These are phyloP conservation scores for Lepidonotus clava DNA, from an alignment of 2,888 invertebrate genomes.

Conservation along the genomic window DNA sequence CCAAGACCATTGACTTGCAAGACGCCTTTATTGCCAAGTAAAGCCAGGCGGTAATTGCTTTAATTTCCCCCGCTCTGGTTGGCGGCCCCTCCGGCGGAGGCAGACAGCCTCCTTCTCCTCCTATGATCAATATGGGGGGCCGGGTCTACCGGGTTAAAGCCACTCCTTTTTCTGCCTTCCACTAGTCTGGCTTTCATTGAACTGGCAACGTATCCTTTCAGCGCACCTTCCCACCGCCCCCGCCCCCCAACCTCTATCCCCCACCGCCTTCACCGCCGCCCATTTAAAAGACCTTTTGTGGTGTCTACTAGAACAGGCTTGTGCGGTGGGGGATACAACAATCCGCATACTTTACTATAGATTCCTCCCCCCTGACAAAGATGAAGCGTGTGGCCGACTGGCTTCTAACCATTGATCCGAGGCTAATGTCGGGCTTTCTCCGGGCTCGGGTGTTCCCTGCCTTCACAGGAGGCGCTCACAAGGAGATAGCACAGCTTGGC, in stretches of 20 bases:
- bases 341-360: background rate
- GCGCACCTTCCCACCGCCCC: background rate
- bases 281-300: background rate
- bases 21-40: constrained; percentile 19
- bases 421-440: background rate
- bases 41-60: background rate
- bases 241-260: background rate
- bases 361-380: background rate
- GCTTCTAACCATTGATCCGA: background rate
- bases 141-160: background rate
- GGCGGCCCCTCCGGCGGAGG: background rate
- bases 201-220: background rate
- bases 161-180: background rate
- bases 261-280: background rate
- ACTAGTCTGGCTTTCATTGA: background rate
- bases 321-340: background rate
- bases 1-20: constrained; percentile 5
- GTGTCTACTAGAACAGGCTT: too few species aligned
- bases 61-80: background rate
- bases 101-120: too few species aligned
- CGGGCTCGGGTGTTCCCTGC: background rate
- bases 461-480: background rate
- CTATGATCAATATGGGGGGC: background rate
- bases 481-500: background rate
- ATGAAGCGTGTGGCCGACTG: background rate